These are phyloP conservation scores for Synanceia verrucosa DNA, from an alignment of 2,797 vertebrate genomes.

Conservation along the genomic window DNA sequence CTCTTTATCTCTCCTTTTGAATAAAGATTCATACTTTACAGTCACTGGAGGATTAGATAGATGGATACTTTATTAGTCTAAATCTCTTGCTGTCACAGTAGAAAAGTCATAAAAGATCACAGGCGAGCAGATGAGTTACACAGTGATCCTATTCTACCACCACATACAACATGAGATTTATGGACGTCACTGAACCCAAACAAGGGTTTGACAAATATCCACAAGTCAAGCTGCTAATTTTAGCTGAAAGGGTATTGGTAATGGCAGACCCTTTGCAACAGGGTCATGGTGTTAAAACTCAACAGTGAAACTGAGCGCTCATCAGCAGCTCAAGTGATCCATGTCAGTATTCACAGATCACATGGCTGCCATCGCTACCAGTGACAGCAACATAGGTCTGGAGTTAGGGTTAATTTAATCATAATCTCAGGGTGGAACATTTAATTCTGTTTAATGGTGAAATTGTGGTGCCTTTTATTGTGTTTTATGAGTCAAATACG, in stretches of 20 bases:
- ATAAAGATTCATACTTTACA: conserved; percentile 1
- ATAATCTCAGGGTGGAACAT: background rate
- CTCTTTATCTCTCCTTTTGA: background rate
- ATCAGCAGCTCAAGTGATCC: conserved; percentile 61
- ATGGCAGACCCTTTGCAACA: conserved; percentile 45
- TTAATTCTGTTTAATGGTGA: background rate
- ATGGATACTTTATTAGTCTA: conserved; percentile 14
- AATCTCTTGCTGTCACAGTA: conserved; percentile 37
- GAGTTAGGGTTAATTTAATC: background rate
- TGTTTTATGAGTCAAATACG: background rate
- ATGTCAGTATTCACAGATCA: conserved; percentile 45
- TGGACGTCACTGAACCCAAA: conserved; percentile 44
- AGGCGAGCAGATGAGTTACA: conserved; percentile 1
- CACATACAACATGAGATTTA: conserved; percentile 32
- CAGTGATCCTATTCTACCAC: conserved; percentile 1
- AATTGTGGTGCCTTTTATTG: background rate
- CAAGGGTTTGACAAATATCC: conserved; percentile 61
- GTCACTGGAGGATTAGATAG: conserved; percentile 34
- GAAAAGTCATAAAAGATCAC: conserved; percentile 41
- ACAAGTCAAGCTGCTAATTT: conserved; percentile 66
- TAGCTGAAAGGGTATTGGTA: conserved; percentile 57
- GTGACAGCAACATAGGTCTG: conserved; percentile 3
- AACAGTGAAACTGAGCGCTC: conserved; percentile 66
- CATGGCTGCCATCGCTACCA: conserved; percentile 28
- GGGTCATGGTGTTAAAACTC: conserved; percentile 69